Evolutionary conservation across 2,797 vertebrate genomes (phyloP).

Genomic region (Loriculus beryllinus): DNA sequence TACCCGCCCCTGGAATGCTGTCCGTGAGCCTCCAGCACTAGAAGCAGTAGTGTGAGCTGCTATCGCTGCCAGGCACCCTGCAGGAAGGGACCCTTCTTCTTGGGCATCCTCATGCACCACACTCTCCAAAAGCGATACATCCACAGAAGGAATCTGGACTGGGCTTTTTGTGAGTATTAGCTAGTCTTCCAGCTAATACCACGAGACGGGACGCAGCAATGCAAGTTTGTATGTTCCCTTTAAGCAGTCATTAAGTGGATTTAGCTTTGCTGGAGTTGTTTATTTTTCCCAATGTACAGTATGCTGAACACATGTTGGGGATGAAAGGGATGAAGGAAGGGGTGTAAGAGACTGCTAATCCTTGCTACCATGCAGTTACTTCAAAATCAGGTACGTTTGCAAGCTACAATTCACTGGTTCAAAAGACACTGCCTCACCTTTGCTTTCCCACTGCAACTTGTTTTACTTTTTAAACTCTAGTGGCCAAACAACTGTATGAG

Average conservation of each 20-base stretch:
- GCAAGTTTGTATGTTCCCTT: constrained; percentile 74
- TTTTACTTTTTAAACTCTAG: constrained; percentile 56
- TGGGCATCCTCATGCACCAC: neutral
- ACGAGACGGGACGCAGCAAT: neutral
- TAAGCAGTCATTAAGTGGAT: constrained; percentile 65
- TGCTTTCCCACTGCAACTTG: constrained; percentile 77
- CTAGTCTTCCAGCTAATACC: constrained; percentile 38
- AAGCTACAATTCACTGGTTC: constrained; percentile 65
- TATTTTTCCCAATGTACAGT: constrained; percentile 61
- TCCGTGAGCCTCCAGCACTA: constrained; percentile 24
- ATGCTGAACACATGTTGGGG: constrained; percentile 75
- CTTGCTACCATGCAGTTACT: constrained; percentile 85
- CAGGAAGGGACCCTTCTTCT: neutral
- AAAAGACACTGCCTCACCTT: constrained; percentile 67
- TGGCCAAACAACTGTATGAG: constrained; percentile 41
- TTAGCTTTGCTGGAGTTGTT: constrained; percentile 24
- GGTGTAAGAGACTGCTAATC: constrained; percentile 73
- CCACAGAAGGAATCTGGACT: constrained; percentile 10
- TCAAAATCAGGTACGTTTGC: constrained; percentile 63
- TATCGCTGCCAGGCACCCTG: neutral
- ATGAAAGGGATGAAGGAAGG: constrained; percentile 73
- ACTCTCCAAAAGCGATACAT: neutral
- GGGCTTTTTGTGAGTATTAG: constrained; percentile 48
- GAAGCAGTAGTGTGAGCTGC: neutral
- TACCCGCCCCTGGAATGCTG: constrained; percentile 51